Base-by-base conservation (phyloP, 2,888 invertebrate genomes). In the Dolichomitus sp. region DNA sequence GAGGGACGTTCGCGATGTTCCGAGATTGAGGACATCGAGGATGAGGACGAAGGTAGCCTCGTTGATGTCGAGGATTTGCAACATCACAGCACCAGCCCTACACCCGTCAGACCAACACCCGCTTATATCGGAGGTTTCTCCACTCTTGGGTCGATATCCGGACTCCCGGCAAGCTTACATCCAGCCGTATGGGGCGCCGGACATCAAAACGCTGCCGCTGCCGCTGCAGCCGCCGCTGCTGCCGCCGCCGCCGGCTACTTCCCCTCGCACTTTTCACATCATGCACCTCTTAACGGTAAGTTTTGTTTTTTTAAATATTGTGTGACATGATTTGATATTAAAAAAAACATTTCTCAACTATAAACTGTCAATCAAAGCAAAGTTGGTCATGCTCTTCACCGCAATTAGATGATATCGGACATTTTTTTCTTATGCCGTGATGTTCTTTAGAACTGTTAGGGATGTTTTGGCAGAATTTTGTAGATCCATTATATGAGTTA, bases 31-130 rank as follows among this genome's bases (percentile, higher is more conserved):
- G 96, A 97, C 89, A 96, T 97, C 78, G 96, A 96, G 82, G 96
- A 95, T 70, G 93, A 95, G 85, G 93, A 93, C 54, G 95, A 95
- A 85, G 96, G 96, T 86, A 96, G 96, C 65, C 95, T 96, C 90
- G 97, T 97, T 14, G 97, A 97, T 91, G 97, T 97, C 14, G 97
- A 97, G 92, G 97, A 97, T 89, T 94, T 97, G 23, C 91, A 91
- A 27, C 84, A 86, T 27, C 80, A 79, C 68, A 81, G 81, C 69
- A 81, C 80, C 5, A 89, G 90, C 52, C 90, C 93, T 0, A 88
- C 90, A 1, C 93, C 93, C 0, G 89, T 93, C 1, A 90, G 93
- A 72, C 93, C 93, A 0, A 93, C 92, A 1, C 93, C 93, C 0
- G 92, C 90, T 0, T 93, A 93, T 69, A 89, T 93, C 19, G 90